phyloP scores from a whole-genome alignment of 2,113 vertebrate genomes.

The Spermophilus dauricus region DNA sequence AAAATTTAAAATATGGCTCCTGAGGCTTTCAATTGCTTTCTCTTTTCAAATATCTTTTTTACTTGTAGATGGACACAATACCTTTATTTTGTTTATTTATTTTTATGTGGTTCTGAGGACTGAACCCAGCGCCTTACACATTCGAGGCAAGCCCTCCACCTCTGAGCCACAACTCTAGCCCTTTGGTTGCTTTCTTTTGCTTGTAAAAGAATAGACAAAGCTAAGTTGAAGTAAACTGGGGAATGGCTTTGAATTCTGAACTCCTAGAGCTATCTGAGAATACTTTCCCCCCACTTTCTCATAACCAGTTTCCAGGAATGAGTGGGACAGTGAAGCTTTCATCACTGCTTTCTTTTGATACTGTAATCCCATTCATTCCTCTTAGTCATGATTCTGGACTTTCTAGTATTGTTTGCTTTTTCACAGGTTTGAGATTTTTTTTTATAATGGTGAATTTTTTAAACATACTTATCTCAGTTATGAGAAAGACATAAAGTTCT shows the following conservation, averaged over 20 bases:
- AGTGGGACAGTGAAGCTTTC: neutral
- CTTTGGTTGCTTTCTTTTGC: constrained; percentile 39
- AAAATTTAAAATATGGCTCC: constrained; percentile 10
- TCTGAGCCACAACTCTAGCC: too few relatives aligned
- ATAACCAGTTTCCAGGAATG: neutral
- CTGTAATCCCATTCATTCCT: neutral
- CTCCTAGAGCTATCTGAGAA: neutral
- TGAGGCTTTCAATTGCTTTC: neutral
- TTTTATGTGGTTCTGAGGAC: too few relatives aligned
- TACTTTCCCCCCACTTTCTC: neutral
- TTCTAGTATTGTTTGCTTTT: constrained; percentile 13
- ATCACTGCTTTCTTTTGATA: neutral
- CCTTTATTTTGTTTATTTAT: too few relatives aligned
- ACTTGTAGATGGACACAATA: too few relatives aligned
- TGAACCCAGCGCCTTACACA: too few relatives aligned
- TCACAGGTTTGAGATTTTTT: neutral
- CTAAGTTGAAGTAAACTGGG: neutral
- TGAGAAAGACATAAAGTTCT: neutral
- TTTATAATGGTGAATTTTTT: neutral
- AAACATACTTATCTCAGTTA: neutral
- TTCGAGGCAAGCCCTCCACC: too few relatives aligned
- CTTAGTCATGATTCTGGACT: constrained; percentile 29
- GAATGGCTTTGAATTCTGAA: neutral
- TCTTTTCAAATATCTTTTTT: too few relatives aligned
- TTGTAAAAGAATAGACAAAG: constrained; percentile 11